Evolutionary conservation across 1,140 invertebrate species (phyloP).

Genomic region (Helicoverpa armigera): DNA sequence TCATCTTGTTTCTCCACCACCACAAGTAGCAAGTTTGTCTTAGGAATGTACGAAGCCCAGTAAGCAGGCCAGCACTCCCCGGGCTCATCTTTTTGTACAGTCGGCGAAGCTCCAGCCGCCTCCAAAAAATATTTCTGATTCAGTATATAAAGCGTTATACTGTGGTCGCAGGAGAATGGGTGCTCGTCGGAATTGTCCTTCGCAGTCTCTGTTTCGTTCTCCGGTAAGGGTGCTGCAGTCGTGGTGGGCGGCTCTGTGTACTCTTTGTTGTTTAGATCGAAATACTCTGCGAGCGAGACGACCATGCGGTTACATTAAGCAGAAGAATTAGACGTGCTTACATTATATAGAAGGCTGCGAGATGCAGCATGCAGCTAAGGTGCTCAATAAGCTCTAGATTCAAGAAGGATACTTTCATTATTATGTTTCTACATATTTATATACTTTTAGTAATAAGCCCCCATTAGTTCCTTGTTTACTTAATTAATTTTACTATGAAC

Average conservation of each 20-base stretch:
- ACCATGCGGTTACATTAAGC: conserved; percentile 62
- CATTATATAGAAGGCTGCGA: conserved; percentile 24
- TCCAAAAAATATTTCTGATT: conserved; percentile 87
- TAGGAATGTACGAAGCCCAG: conserved; percentile 91
- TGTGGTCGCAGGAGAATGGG: conserved; percentile 88
- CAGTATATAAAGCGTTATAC: conserved; percentile 89
- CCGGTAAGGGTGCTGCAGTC: conserved; percentile 61
- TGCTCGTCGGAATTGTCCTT: conserved; percentile 74
- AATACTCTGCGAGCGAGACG: conserved; percentile 60
- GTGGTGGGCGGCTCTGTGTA: conserved; percentile 67
- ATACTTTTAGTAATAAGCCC: conserved; percentile 3
- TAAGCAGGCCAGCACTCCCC: conserved; percentile 75
- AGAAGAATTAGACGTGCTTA: conserved; percentile 57
- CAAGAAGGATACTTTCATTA: too few species aligned
- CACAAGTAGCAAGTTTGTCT: conserved; percentile 92
- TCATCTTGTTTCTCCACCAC: conserved; percentile 88
- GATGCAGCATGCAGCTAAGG: conserved; percentile 32
- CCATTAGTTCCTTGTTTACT: too few species aligned
- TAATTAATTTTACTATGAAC: neutral
- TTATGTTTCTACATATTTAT: conserved; percentile 6
- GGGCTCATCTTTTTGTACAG: conserved; percentile 65
- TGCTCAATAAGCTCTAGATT: neutral
- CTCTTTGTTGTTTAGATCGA: conserved; percentile 58
- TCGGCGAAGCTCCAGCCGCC: conserved; percentile 79
- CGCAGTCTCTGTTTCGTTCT: conserved; percentile 67